Evolutionary conservation across 2,113 vertebrate genomes (phyloP), one percentile per base, ranked within the genome.

Genomic region (Macaca nemestrina): DNA sequence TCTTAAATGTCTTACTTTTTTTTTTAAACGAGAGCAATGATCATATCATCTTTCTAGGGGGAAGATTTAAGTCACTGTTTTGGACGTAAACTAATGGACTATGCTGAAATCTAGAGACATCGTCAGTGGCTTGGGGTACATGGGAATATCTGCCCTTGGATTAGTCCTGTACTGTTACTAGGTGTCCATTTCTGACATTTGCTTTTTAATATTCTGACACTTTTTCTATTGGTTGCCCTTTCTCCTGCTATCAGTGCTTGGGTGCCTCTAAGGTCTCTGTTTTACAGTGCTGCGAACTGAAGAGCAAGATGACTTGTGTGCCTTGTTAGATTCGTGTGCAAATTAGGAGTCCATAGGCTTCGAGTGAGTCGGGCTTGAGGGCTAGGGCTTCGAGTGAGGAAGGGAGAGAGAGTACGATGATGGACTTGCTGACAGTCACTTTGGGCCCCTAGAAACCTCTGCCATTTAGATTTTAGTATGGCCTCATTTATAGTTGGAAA

Each of bases 161-260:
- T 18, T 23, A 30, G 76, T 20, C 23, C 8, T 20, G 30, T 38
- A 32, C 68, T 45, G 0, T 88, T 70, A 30, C 13, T 64, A 6
- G 61, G 61, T 64, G 61, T 32, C 25, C 35, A 3, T 61, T 73
- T 84, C 64, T 10, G 30, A 4, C 9, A 45, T 9, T 45, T 80
- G 50, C 32, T 43, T 16, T 90, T 90, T 52, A 79, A 52, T 40
- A 12, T 70, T 59, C 48, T 43, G 68, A 83, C 27, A 9, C 52
- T 40, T 22, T 16, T 38, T 43, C 22, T 6, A 3, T 9, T 78
- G 1, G 25, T 48, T 55, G 75, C 35, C n/a, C 10, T 17, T 78
- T 64, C 57, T 16, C 5, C 22, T 0, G 4, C 82, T 40, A 0
- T 27, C 32, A 2, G 8, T 0, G 3, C 59, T 68, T 64, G 61